Evolutionary conservation across 2,888 invertebrate genomes (phyloP), one percentile per base, ranked within the genome.

Genomic region (Cephus pulcher): DNA sequence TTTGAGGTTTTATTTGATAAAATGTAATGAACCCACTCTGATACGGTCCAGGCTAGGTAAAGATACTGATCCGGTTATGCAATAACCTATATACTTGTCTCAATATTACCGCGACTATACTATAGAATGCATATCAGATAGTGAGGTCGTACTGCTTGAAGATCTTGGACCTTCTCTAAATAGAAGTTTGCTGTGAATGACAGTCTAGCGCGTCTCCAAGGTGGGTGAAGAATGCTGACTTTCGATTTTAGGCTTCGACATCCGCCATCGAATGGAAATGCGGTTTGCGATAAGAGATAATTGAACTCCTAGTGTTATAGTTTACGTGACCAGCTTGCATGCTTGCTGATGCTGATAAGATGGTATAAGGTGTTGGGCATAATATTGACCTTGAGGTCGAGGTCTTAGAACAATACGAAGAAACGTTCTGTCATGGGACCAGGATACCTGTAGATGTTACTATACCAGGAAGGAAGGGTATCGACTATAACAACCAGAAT

Each of bases 191-290:
- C 56, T 56, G 56, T 23, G 56, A 56, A 23, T 56, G 56, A 56
- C 56, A 56, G 56, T 56, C 56, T 56, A 56, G 56, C 56, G 56
- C 23, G 23, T 23, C 23, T 56, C 23, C 81, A 89, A 90, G 89
- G 90, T 90, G 90, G 90, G 90, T 90, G 89, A 87, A 83, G 87
- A 88, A 88, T 89, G 86, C 85, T 87, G 84, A 86, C 83, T 88
- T 88, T 85, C 83, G 86, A 82, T 86, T 86, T 82, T 86, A 76
- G 74, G 32, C 76, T 73, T 34, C 73, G 32, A 75, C 68, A 37
- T 73, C 76, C 76, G 74, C 40, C 73, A 37, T 34, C 83, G 84
- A 82, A 74, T 85, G 82, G 78, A 80, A 82, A 80, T 84, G 81
- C 85, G 81, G 80, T 86, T 86, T 82, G 76, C 56, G 56, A 56